Evolutionary conservation across 2,888 invertebrate genomes (phyloP).

Genomic region (Cordilura impudica): DNA sequence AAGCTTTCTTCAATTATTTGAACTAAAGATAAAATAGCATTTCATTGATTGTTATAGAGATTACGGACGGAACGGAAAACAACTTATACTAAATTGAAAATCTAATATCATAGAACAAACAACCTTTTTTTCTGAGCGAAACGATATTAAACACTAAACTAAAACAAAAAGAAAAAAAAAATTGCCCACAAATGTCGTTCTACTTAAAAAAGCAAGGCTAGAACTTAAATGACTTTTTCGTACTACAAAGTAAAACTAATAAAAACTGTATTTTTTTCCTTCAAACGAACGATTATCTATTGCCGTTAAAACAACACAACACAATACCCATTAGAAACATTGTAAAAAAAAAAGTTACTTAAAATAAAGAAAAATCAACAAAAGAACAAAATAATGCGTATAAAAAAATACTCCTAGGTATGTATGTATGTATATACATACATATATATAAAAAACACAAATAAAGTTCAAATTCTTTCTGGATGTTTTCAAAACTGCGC

Average conservation of each 20-base stretch:
- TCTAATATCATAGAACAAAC: slow-evolving; percentile 18
- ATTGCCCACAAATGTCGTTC: slow-evolving; percentile 46
- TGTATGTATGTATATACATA: too few species aligned
- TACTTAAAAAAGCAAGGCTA: slow-evolving; percentile 17
- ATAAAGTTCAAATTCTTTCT: slow-evolving; percentile 56
- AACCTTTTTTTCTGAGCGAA: slow-evolving; percentile 12
- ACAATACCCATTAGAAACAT: slow-evolving; percentile 29
- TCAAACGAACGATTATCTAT: not conserved
- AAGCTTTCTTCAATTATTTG: slow-evolving; percentile 37
- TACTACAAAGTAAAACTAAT: not conserved
- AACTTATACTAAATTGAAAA: slow-evolving; percentile 32
- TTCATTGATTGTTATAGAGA: slow-evolving; percentile 19
- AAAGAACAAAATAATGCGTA: slow-evolving; percentile 41
- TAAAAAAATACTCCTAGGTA: slow-evolving; percentile 14
- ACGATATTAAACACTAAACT: slow-evolving; percentile 31
- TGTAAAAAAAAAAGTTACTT: slow-evolving; percentile 24
- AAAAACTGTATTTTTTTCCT: not conserved
- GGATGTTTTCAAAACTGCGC: slow-evolving; percentile 44
- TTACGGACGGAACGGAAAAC: not conserved
- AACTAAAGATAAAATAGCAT: slow-evolving; percentile 20
- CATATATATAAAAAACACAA: slow-evolving; percentile 24
- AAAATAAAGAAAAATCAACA: not conserved
- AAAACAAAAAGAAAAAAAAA: slow-evolving; percentile 28
- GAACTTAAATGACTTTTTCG: not conserved
- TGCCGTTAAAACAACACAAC: not conserved